phyloP scores from a whole-genome alignment of 2,113 vertebrate species.

The Phoenicopterus ruber region DNA sequence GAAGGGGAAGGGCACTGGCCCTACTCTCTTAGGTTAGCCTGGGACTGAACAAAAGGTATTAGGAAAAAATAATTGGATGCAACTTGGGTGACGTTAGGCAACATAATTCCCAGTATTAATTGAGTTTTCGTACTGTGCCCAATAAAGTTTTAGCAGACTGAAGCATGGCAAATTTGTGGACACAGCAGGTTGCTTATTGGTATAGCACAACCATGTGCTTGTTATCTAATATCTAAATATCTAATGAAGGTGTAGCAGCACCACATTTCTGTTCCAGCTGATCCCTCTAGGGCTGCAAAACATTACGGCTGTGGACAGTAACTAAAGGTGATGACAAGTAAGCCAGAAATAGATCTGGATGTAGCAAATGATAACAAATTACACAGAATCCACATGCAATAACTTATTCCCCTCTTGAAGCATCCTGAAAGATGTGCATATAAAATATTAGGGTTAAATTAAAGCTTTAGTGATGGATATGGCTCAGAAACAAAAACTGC shows the following conservation, averaged over 20 bases:
- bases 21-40: background rate
- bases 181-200: conserved; percentile 50
- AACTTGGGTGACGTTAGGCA: conserved; percentile 5
- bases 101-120: conserved; percentile 50
- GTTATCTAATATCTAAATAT: background rate
- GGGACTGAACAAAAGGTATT: conserved; percentile 30
- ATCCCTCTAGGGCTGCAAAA: conserved; percentile 4
- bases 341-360: background rate
- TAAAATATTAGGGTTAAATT: background rate
- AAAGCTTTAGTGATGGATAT: background rate
- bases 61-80: conserved; percentile 48
- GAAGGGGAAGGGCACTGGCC: background rate
- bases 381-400: background rate
- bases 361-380: background rate
- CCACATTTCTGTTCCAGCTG: background rate
- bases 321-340: conserved; percentile 9
- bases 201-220: background rate
- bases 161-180: conserved; percentile 41
- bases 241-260: background rate
- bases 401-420: background rate
- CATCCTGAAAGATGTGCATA: background rate
- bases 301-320: background rate
- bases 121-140: conserved; percentile 50
- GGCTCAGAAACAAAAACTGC: background rate
- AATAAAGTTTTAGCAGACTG: conserved; percentile 48